Base-by-base conservation (phyloP, 1,140 invertebrate species). In the Microplitis mediator region DNA sequence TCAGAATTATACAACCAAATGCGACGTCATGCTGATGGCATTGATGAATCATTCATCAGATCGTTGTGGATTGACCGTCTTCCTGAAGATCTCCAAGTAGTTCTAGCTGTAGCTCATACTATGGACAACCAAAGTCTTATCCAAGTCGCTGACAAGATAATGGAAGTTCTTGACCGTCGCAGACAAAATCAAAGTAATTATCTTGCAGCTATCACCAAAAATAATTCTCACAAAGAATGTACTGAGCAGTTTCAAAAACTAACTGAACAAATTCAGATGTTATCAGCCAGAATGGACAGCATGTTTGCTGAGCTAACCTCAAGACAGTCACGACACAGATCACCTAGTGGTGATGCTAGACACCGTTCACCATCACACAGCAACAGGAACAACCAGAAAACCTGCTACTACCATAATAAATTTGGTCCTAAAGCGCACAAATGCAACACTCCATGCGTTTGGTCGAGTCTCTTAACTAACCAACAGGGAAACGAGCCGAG, bases 1-100 rank as follows among this genome's bases (percentile, higher is more conserved):
- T 68, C 66, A 4, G 52, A 56, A n/a, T 4, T 68, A 3, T 16
- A 52, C 8, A 51, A 45, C 2, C 45, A 68, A 35, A 68, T 68
- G 32, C 34, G 56, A 13, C 56, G 31, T 3, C 52, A 52, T 1
- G 36, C 31, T 3, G 8, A 56, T 6, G 14, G 14, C 6, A 2
- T 68, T 9, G 51, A 68, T n/a, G 3, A 1, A 4, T 54, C 31
- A 13, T 32, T 35, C 5, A 13, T 68, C 3, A 31, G 66, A 4
- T 54, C 66, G 0, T 6, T 68, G 31, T 68, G 66, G 66, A n/a
- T 56, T 4, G 66, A 68, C 32, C 50, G 52, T 35, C 9, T 68
- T 1, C 51, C 51, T 8, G 3, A 35, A n/a, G 13, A 68, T 2
- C 3, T 68, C 3, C 66, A 68, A 16, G 4, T 36, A 11, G 16